Base-by-base conservation (phyloP, 2,888 invertebrate species). In the Drosophila diplacantha region DNA sequence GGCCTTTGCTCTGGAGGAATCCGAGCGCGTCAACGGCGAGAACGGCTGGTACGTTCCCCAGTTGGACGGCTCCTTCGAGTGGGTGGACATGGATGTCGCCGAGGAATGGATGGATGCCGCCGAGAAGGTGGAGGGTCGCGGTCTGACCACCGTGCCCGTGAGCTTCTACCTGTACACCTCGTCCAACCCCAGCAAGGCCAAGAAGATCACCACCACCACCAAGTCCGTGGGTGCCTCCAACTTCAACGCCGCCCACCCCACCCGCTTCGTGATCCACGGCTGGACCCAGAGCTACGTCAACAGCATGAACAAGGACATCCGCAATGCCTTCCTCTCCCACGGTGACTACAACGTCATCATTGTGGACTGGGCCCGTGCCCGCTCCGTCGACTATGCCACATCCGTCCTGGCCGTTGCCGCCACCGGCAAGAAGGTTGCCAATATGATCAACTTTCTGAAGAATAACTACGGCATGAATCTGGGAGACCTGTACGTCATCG, bases 321-420 rank as follows among this genome's bases (percentile, higher is more conserved):
- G 85, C 29, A 59, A 60, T 16, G 92, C 91, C 0, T 91, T 91
- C 73, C 85, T 92, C 24, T 89, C 89, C 68, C 86, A 89, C 5
- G 91, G 90, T 34, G 90, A 91, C 56, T 86, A 89, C 64, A 92
- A 92, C 72, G 89, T 92, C 38, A 90, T 92, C 54, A 89, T 90
- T 3, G 90, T 92, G 3, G 92, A 92, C 74, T 92, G 91, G 91
- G 89, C 87, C 3, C 91, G 91, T 8, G 91, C 91, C 1, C 79
- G 82, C 5, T 91, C 90, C 64, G 87, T 91, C 1, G 91, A 91
- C 61, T 92, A 92, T 69, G 88, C 90, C 43, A 81, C 90, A 12
- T 91, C 92, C 0, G 90, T 91, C 47, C 89, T 90, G 34, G 82
- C 81, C 35, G 84, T 87, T 6, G 51, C 73, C 6, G 62, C 54